A percentile compares a stretch with the other conserved stretches of the same genome.
These are phyloP conservation scores for Lithophane ornitopus DNA, from an alignment of 2,888 invertebrate genomes.

Conservation along the genomic window DNA sequence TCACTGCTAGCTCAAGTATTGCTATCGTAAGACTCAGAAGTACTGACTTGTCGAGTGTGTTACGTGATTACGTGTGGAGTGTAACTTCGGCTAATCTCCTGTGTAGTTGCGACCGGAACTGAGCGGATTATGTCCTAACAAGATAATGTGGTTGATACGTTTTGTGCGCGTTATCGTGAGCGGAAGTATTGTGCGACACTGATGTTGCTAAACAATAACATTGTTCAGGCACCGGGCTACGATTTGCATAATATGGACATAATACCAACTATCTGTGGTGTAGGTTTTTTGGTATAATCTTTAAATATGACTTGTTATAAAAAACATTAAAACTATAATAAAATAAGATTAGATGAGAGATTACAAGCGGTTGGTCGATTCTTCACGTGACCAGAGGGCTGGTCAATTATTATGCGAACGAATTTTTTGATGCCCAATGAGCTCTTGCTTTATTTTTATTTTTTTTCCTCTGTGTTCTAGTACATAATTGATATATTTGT, in stretches of 20 bases:
- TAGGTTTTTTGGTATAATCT: background rate
- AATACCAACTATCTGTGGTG: background rate
- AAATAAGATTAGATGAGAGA: too few relatives aligned
- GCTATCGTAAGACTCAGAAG: background rate
- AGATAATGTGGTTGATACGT: conserved; percentile 41
- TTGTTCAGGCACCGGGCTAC: conserved; percentile 15
- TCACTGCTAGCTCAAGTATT: background rate
- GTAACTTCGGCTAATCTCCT: background rate
- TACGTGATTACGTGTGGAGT: conserved; percentile 1
- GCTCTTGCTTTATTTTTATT: too few relatives aligned
- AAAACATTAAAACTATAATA: background rate
- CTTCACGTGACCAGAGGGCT: too few relatives aligned
- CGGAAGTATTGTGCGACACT: conserved; percentile 1
- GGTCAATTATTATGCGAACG: too few relatives aligned
- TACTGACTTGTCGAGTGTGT: conserved; percentile 1
- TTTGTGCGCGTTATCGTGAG: background rate
- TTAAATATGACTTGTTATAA: background rate
- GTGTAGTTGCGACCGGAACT: conserved; percentile 22
- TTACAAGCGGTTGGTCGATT: too few relatives aligned
- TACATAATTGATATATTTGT: too few relatives aligned
- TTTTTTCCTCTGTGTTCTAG: too few relatives aligned
- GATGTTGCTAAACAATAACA: conserved; percentile 43
- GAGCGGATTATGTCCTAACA: conserved; percentile 46
- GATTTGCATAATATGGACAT: conserved; percentile 8
- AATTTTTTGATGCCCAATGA: too few relatives aligned